phyloP scores from a whole-genome alignment of 2,113 vertebrate species.

The Hyla sarda region DNA sequence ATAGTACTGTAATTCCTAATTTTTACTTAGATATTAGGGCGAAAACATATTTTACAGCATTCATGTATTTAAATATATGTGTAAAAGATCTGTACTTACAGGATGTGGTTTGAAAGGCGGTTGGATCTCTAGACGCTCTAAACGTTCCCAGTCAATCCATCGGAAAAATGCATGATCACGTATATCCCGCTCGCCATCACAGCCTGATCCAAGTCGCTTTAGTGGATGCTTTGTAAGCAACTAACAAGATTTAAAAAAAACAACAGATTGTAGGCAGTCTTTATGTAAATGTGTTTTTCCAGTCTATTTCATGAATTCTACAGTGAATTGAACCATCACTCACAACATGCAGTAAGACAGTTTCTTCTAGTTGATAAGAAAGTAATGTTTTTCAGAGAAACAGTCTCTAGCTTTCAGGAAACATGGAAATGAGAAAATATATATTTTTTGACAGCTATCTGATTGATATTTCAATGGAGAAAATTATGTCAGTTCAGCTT shows the following conservation, averaged over 20 bases:
- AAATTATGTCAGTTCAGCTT: background rate
- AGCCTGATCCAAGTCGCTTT: conserved; percentile 84
- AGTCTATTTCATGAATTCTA: background rate
- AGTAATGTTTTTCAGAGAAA: background rate
- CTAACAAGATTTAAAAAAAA: conserved; percentile 64
- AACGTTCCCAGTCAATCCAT: conserved; percentile 91
- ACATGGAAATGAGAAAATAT: background rate
- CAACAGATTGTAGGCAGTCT: background rate
- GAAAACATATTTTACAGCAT: background rate
- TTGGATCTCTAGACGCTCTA: conserved; percentile 86
- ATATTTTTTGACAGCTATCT: background rate
- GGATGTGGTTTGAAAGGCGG: conserved; percentile 86
- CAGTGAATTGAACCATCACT: background rate
- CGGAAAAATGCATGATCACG: conserved; percentile 88
- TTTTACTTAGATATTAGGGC: background rate
- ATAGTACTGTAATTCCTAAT: too few relatives aligned
- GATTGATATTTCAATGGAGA: background rate
- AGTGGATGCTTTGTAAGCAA: conserved; percentile 87
- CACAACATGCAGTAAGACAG: background rate
- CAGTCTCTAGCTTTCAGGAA: background rate
- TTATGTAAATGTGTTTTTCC: background rate
- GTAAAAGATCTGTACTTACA: conserved; percentile 73
- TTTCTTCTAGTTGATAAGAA: background rate
- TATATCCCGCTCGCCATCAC: conserved; percentile 83
- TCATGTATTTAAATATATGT: background rate